A percentile compares a stretch with the other conserved stretches of the same genome.
These are phyloP conservation scores for Percina caprodes DNA, from an alignment of 2,113 vertebrate genomes.

Conservation along the genomic window DNA sequence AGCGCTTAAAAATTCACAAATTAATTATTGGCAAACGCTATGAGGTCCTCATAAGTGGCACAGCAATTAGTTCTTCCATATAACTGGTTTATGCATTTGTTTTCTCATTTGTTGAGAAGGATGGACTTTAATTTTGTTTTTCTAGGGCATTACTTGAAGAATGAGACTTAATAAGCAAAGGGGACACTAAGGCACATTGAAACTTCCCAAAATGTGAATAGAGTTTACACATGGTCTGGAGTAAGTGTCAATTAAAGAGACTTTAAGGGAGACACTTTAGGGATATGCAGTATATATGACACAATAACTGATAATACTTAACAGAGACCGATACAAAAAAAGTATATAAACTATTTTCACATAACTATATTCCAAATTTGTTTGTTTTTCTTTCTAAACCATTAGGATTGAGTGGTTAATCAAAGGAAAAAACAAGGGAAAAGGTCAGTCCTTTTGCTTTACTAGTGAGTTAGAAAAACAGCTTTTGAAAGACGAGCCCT, in stretches of 20 bases:
- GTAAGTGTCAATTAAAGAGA: no score
- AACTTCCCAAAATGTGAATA: background rate
- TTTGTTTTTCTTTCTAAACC: background rate
- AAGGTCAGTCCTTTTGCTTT: background rate
- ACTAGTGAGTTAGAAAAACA: background rate
- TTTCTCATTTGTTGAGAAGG: constrained; percentile 5
- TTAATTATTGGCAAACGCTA: constrained; percentile 54
- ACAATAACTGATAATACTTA: background rate
- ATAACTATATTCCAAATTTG: no score
- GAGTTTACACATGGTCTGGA: background rate
- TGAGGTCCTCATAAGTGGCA: constrained; percentile 42
- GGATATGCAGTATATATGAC: background rate
- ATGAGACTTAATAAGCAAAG: background rate
- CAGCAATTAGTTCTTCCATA: constrained; percentile 48
- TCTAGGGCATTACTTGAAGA: background rate
- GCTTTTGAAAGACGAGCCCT: background rate
- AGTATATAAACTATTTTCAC: background rate
- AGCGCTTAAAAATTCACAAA: constrained; percentile 39
- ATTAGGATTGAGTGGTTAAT: background rate
- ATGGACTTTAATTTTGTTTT: background rate
- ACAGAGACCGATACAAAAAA: background rate
- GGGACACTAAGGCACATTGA: background rate
- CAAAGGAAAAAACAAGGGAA: background rate
- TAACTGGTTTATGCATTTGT: constrained; percentile 12
- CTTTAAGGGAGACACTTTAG: no score